phyloP scores from a whole-genome alignment of 2,797 vertebrate species.

The Novumbra hubbsi region DNA sequence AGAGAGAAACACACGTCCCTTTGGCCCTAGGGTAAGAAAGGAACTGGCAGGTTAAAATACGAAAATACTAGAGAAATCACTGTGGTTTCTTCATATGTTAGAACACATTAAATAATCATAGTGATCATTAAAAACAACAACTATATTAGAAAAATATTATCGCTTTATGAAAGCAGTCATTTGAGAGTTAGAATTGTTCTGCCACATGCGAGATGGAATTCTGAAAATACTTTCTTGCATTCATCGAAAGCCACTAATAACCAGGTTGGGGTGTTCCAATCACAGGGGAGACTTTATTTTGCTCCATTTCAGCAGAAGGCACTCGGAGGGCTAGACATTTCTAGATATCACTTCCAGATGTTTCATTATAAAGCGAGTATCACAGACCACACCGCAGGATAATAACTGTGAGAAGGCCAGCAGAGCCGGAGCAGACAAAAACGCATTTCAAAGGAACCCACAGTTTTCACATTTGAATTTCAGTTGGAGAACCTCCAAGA shows the following conservation, averaged over 20 bases:
- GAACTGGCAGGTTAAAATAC: slow-evolving; percentile 36
- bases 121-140: slow-evolving; percentile 64
- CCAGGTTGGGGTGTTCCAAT: slow-evolving; percentile 58
- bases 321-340: slow-evolving; percentile 67
- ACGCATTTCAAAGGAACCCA: slow-evolving; percentile 49
- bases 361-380: slow-evolving; percentile 68
- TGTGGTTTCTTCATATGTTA: slow-evolving; percentile 32
- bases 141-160: slow-evolving; percentile 62
- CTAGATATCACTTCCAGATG: slow-evolving; percentile 72
- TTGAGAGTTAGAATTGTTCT: slow-evolving; percentile 63
- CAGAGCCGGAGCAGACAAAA: slow-evolving; percentile 37
- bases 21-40: slow-evolving; percentile 8
- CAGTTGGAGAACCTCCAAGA: slow-evolving; percentile 29
- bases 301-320: slow-evolving; percentile 65
- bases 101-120: slow-evolving; percentile 56
- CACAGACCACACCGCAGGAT: slow-evolving; percentile 53
- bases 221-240: slow-evolving; percentile 56
- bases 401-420: slow-evolving; percentile 45
- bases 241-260: slow-evolving; percentile 70
- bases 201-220: slow-evolving; percentile 60
- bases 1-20: slow-evolving; percentile 19
- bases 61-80: slow-evolving; percentile 28
- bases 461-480: slow-evolving; percentile 54
- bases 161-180: slow-evolving; percentile 61
- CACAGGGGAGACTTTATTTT: slow-evolving; percentile 57